Evolutionary conservation across 2,113 vertebrate species (phyloP).

Genomic region (Ptyas mucosa): DNA sequence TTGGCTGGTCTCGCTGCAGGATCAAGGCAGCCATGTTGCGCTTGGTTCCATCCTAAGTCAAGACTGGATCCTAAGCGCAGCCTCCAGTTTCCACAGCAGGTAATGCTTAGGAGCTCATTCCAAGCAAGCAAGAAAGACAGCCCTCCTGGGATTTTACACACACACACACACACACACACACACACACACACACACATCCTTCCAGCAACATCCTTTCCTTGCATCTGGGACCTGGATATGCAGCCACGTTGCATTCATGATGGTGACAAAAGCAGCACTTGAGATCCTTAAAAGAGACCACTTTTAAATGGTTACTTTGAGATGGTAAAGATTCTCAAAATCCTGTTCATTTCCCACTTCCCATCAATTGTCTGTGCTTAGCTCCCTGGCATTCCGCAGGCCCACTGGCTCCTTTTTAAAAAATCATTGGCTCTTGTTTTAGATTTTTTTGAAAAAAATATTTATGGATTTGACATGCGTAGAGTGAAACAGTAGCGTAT

Average conservation of each 20-base stretch:
- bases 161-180: no score
- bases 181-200: not conserved
- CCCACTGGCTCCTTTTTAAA: not conserved
- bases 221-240: no score
- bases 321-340: not conserved
- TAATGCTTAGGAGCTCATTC: not conserved
- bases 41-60: constrained; percentile 52
- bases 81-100: constrained; percentile 45
- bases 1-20: constrained; percentile 49
- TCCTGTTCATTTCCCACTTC: not conserved
- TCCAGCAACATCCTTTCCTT: not conserved
- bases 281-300: not conserved
- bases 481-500: not conserved
- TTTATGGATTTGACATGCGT: no score
- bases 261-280: not conserved
- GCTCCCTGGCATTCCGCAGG: not conserved
- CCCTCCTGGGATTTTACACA: no score
- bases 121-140: not conserved
- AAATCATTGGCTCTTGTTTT: not conserved
- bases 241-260: not conserved
- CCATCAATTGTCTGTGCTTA: not conserved
- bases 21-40: constrained; percentile 35
- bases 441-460: not conserved
- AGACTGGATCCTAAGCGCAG: constrained; percentile 53
- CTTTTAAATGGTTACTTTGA: not conserved